A percentile compares a stretch with the other conserved stretches of the same genome.
These are phyloP conservation scores for Ligdia adustata DNA, from an alignment of 2,888 invertebrate genomes.

Conservation along the genomic window DNA sequence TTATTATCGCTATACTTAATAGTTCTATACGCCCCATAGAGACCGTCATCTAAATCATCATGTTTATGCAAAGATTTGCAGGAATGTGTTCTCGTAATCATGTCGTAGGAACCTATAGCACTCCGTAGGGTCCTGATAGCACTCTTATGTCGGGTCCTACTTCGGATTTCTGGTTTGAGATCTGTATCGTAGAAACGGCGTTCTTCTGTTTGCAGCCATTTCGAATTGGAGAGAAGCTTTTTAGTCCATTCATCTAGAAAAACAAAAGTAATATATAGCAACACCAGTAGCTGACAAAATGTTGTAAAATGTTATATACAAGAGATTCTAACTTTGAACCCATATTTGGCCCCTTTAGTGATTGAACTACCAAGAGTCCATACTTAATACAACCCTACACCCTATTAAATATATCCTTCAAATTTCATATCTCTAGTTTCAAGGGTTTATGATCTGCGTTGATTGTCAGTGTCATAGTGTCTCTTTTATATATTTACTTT, in stretches of 20 bases:
- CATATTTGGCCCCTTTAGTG: no score
- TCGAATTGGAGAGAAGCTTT: conserved; percentile 86
- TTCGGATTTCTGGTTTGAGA: conserved; percentile 58
- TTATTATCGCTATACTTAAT: conserved; percentile 61
- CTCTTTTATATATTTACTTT: no score
- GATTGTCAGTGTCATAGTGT: no score
- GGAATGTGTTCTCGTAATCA: conserved; percentile 69
- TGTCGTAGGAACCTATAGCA: conserved; percentile 62
- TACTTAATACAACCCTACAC: no score
- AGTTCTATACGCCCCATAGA: conserved; percentile 71
- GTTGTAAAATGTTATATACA: no score
- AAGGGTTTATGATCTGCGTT: no score
- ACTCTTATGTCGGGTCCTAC: conserved; percentile 56
- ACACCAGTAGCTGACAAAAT: no score
- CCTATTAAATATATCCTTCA: no score
- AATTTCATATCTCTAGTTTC: no score
- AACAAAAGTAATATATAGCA: conserved; percentile 1
- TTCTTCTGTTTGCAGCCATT: conserved; percentile 89
- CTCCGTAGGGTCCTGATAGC: conserved; percentile 46
- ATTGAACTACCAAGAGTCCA: no score
- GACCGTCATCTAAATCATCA: conserved; percentile 67
- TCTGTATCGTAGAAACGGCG: conserved; percentile 72
- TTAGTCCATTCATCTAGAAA: conserved; percentile 87
- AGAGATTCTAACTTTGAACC: no score
- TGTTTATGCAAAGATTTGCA: conserved; percentile 62